phyloP scores from a whole-genome alignment of 2,888 invertebrate genomes.

The Colletes collaris region DNA sequence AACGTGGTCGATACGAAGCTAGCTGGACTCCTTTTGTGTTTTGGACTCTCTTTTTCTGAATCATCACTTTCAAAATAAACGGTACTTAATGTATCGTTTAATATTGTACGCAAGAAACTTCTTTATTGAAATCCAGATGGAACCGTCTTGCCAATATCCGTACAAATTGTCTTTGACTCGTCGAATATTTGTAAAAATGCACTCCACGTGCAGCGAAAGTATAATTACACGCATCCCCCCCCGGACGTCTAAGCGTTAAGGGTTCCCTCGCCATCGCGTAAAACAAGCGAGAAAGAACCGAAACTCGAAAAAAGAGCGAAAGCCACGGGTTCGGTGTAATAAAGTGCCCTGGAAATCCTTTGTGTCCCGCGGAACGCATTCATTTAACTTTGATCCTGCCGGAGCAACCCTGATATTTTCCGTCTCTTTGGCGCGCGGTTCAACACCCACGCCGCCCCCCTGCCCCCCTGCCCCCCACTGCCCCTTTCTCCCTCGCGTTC shows the following conservation, averaged over 20 bases:
- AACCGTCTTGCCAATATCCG: too few species aligned
- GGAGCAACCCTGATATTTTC: constrained; percentile 43
- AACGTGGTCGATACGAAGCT: too few species aligned
- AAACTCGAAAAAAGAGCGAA: constrained; percentile 33
- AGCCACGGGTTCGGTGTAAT: constrained; percentile 52
- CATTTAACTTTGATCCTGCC: constrained; percentile 67
- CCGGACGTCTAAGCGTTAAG: constrained; percentile 34
- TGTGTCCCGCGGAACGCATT: constrained; percentile 58
- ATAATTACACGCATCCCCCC: constrained; percentile 59
- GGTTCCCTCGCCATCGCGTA: constrained; percentile 41
- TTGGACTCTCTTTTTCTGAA: too few species aligned
- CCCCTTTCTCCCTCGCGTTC: not conserved
- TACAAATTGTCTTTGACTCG: too few species aligned
- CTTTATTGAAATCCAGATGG: too few species aligned
- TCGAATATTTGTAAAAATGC: not conserved
- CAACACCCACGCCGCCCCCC: constrained; percentile 27
- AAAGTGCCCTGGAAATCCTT: constrained; percentile 60
- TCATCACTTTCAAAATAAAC: too few species aligned
- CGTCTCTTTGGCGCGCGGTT: constrained; percentile 24
- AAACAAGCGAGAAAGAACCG: constrained; percentile 33
- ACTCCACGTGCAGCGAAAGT: constrained; percentile 31
- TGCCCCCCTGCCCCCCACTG: not conserved
- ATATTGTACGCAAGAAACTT: too few species aligned
- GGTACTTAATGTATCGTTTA: too few species aligned
- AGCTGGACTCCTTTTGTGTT: too few species aligned